Evolutionary conservation across 2,888 invertebrate genomes (phyloP), one percentile per base, ranked within the genome.

Genomic region (Agonopterix alstromeriana): DNA sequence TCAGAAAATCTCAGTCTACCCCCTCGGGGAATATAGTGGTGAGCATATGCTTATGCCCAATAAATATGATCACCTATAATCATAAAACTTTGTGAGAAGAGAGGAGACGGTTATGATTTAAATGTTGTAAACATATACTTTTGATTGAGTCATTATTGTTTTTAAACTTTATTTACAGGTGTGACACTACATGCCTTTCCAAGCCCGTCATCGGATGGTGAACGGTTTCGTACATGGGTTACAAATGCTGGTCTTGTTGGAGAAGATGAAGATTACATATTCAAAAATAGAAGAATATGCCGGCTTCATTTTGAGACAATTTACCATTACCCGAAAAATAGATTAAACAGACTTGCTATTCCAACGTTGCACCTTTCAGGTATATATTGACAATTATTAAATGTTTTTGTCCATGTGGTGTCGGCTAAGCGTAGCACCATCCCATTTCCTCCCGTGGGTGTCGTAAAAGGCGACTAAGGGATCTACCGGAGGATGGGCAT

Each of bases 181-280:
- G 45, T 12, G 36, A 35, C 35, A 8, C 36, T 45, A 35, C 45
- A 45, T 45, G 35, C 10, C 7, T 45, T 45, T 12, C 45, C 45
- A 10, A 45, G 35, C 45, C 45, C 45, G 10, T 35, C 45, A 35
- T 35, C 35, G 8, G 10, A 45, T 45, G 27, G 14, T 27, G 35
- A 27, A 35, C 27, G 35, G 12, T 45, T 45, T 45, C 35, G 35
- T n/a, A 27, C 27, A 45, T 45, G 45, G 45, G 35, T 35, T 35
- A n/a, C 14, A 8, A 45, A 27, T 45, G 35, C 45, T 45, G 45
- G 45, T 35, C 45, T 45, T 27, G 45, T 45, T 35, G 45, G 35
- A 35, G 45, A 45, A 12, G 45, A 45, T 35, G n/a, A 27, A n/a
- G 35, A 35, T 35, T 27, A 45, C 35, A 35, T 45, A 4, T 45